phyloP scores from a whole-genome alignment of 2,797 vertebrate species.

The Leuciscus waleckii region DNA sequence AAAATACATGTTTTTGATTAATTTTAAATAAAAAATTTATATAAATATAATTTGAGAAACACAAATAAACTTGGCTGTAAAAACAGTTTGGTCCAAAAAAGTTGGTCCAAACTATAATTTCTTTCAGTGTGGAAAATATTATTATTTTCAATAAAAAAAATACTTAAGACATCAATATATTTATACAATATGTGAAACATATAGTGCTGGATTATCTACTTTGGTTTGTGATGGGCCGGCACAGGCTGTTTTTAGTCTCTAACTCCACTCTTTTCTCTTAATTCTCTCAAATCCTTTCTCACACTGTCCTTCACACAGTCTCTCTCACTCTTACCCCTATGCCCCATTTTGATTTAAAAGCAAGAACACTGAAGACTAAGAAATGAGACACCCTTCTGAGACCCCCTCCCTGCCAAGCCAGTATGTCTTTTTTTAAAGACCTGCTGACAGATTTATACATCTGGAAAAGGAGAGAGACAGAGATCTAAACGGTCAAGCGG shows the following conservation, averaged over 20 bases:
- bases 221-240: neutral
- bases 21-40: neutral
- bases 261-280: neutral
- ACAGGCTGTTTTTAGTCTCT: neutral
- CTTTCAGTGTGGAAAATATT: neutral
- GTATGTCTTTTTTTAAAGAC: conserved; percentile 2
- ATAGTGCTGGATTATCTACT: neutral
- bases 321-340: neutral
- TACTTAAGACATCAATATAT: neutral
- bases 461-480: neutral
- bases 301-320: too few relatives aligned
- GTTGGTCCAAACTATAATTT: neutral
- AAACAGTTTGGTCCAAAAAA: too few relatives aligned
- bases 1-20: neutral
- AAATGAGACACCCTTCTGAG: conserved; percentile 20
- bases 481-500: conserved; percentile 23
- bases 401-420: neutral
- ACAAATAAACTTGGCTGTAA: neutral
- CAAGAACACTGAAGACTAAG: neutral
- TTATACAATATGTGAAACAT: neutral
- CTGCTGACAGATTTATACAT: conserved; percentile 36
- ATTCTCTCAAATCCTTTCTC: neutral
- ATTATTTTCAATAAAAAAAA: neutral
- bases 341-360: conserved; percentile 10
- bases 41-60: neutral